Evolutionary conservation across 2,888 invertebrate species (phyloP), one percentile per base, ranked within the genome.

Genomic region (Brenthis daphne): DNA sequence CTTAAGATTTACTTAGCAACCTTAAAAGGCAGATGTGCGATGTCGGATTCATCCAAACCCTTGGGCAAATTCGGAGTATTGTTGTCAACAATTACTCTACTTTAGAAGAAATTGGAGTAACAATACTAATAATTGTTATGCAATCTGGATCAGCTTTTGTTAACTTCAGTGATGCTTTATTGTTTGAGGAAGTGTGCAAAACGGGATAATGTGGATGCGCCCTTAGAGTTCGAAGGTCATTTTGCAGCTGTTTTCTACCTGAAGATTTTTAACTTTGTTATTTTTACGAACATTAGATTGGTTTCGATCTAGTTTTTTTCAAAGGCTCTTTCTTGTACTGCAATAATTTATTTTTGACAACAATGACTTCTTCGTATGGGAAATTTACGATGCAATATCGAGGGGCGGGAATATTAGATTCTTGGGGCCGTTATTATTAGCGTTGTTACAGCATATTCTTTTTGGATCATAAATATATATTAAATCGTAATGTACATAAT

Each of bases 281-380:
- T 29, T 33, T 58, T 60, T 50, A 60, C 16, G 12, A n/a, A 66
- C 66, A 56, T 66, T 65, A 71, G 76, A 77, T 76, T 75, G 79
- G 80, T 82, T 84, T 80, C 85, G 85, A 87, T 88, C 87, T 86
- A 88, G 82, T 88, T 90, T 87, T 85, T 83, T 79, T 76, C 79
- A 78, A 68, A 50, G 54, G 63, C 65, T 67, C 79, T 85, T 86
- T 67, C 79, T 85, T 86, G 85, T 85, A 85, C 85, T 85, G 83
- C 77, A 79, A 80, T 92, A 90, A 90, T 90, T 91, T 91, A 92
- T 90, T 89, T 86, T 84, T 84, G 87, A 89, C 90, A 90, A 88
- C 89, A 88, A 89, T 88, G 80, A 82, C 79, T 81, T 77, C 75
- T 79, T 77, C 79, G 85, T 89, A 89, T 91, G 92, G 90, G 91